Evolutionary conservation across 1,140 invertebrate species (phyloP), one percentile per base, ranked within the genome.

Genomic region (Penaeus indicus): DNA sequence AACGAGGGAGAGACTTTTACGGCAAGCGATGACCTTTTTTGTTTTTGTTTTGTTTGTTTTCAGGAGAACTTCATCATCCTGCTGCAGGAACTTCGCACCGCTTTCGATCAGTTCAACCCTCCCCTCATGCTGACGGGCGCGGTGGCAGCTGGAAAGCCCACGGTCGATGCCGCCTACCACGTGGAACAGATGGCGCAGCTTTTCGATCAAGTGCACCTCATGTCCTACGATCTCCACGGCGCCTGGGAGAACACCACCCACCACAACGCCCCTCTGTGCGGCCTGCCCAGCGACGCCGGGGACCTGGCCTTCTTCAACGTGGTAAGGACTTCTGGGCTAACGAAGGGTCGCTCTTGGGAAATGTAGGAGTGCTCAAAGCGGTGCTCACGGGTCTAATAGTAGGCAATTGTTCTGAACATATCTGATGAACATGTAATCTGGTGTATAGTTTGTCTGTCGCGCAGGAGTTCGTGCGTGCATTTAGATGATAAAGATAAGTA

Each of bases 221-320:
- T 96, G 95, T 92, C 95, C 0, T 97, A 97, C 88, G 96, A 97
- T 91, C 93, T 96, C 79, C 94, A 96, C 90, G 96, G 96, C 8
- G 77, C 88, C 54, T 91, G 80, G 83, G 83, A 96, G 82, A 69
- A 90, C 0, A 91, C 91, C 0, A 94, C 95, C 16, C 95, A 95
- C 18, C 94, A 95, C 60, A 95, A 96, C 91, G 93, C 95, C 3
- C 94, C 95, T 0, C 91, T 96, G 0, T 94, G 94, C 90, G 90
- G 92, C 7, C 90, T 91, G 60, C 64, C 91, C 90, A 90, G 94
- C 64, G 78, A 72, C 10, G 84, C 67, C 21, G 32, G 63, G 64
- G 69, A 89, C 27, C n/a, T 87, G 64, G n/a, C 42, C 32, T 89
- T 67, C 67, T 82, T 92, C 91, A 92, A 92, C 75, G 89, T 90